phyloP scores from a whole-genome alignment of 53 echinoderm and acorn worm species.

The Apostichopus leukothele region DNA sequence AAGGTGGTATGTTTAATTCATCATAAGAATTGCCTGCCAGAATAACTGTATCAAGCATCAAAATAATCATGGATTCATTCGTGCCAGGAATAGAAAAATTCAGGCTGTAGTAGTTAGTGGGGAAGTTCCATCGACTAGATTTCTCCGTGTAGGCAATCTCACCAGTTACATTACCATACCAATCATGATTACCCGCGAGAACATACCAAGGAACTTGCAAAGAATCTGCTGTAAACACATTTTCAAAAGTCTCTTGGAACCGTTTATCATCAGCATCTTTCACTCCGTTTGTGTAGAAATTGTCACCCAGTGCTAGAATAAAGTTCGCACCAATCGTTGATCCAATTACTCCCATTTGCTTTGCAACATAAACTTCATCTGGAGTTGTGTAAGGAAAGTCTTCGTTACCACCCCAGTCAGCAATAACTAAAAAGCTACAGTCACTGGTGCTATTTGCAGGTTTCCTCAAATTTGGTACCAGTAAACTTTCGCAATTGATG shows the following conservation, averaged over 20 bases:
- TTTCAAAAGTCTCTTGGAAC: slow-evolving; percentile 83
- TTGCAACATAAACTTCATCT: slow-evolving; percentile 70
- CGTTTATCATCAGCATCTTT: slow-evolving; percentile 77
- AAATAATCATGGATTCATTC: slow-evolving; percentile 57
- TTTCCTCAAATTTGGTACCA: background rate
- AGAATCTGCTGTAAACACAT: slow-evolving; percentile 76
- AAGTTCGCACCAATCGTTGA: slow-evolving; percentile 61
- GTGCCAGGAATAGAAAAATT: slow-evolving; percentile 65
- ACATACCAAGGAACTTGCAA: slow-evolving; percentile 86
- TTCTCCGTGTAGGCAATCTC: slow-evolving; percentile 79
- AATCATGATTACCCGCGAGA: slow-evolving; percentile 87
- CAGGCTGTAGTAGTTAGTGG: slow-evolving; percentile 70
- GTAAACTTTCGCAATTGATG: background rate
- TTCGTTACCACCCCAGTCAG: slow-evolving; percentile 89
- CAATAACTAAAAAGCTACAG: slow-evolving; percentile 69
- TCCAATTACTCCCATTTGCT: slow-evolving; percentile 83
- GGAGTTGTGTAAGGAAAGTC: slow-evolving; percentile 67
- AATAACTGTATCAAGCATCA: slow-evolving; percentile 88
- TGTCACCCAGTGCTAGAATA: slow-evolving; percentile 91
- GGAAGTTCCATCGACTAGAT: slow-evolving; percentile 87
- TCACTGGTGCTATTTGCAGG: background rate
- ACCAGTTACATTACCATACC: slow-evolving; percentile 80
- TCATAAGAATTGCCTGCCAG: slow-evolving; percentile 70
- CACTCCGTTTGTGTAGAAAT: slow-evolving; percentile 82
- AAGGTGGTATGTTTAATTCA: slow-evolving; percentile 44